These are phyloP conservation scores for Platynereis dumerilii DNA, from an alignment of 2,888 invertebrate genomes.

Conservation along the genomic window DNA sequence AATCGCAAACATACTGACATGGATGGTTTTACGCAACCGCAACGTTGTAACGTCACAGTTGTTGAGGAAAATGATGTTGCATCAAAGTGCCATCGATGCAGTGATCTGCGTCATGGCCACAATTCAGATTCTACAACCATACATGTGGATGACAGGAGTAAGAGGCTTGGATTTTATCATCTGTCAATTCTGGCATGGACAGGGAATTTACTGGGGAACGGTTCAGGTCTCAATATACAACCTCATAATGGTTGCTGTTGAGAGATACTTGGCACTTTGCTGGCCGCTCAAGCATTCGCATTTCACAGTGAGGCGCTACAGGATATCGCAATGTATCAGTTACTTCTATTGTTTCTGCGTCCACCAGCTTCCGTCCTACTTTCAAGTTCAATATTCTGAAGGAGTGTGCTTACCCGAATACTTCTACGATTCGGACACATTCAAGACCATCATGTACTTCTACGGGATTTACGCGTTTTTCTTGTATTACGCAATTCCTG, in stretches of 20 bases:
- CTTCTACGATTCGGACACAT: neutral
- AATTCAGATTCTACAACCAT: neutral
- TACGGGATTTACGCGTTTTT: neutral
- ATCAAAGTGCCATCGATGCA: neutral
- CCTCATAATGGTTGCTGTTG: neutral
- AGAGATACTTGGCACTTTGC: neutral
- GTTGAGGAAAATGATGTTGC: neutral
- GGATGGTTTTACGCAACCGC: too few species aligned
- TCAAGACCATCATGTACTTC: neutral
- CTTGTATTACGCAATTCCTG: neutral
- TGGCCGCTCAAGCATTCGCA: neutral
- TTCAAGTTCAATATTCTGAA: slow-evolving; percentile 1
- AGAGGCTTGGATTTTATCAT: neutral
- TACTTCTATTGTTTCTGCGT: too few species aligned
- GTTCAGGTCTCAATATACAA: neutral
- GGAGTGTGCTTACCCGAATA: slow-evolving; percentile 8
- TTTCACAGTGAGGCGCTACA: too few species aligned
- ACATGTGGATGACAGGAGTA: slow-evolving; percentile 5
- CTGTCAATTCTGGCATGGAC: slow-evolving; percentile 8
- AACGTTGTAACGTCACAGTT: neutral
- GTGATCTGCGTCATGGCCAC: neutral
- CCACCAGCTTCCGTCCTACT: neutral
- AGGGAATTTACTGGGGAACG: neutral
- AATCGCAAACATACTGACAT: too few species aligned
- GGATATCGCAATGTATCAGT: too few species aligned